These are phyloP conservation scores for Hermetia illucens DNA, from an alignment of 1,140 invertebrate genomes.

Conservation along the genomic window DNA sequence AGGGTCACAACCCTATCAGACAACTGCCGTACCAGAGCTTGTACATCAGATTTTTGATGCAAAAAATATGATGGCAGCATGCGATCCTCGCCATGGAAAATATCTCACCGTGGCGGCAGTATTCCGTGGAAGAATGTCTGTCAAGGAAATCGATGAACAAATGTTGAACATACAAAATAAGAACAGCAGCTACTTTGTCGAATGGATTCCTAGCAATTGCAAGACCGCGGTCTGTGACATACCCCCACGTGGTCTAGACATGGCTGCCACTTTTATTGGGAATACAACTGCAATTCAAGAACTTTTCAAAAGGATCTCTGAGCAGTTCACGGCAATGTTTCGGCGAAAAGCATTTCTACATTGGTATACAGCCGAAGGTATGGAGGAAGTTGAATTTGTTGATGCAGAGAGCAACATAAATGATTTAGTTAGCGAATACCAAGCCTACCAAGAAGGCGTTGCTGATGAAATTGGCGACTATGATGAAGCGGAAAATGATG, in stretches of 20 bases:
- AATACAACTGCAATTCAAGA: slow-evolving; percentile 50
- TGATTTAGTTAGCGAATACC: slow-evolving; percentile 65
- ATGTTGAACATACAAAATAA: slow-evolving; percentile 71
- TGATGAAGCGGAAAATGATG: slow-evolving; percentile 32
- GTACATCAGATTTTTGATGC: too few relatives aligned
- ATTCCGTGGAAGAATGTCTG: slow-evolving; percentile 85
- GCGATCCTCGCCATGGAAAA: slow-evolving; percentile 73
- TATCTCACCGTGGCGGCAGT: slow-evolving; percentile 84
- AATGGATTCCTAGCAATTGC: slow-evolving; percentile 52
- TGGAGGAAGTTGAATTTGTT: slow-evolving; percentile 60
- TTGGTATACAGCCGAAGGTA: slow-evolving; percentile 52
- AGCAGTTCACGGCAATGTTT: slow-evolving; percentile 76
- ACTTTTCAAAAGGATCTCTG: slow-evolving; percentile 44
- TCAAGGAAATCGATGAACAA: too few relatives aligned
- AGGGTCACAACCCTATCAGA: slow-evolving; percentile 64
- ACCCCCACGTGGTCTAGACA: slow-evolving; percentile 45
- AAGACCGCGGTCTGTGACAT: slow-evolving; percentile 54
- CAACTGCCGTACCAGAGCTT: slow-evolving; percentile 69
- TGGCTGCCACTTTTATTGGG: slow-evolving; percentile 49
- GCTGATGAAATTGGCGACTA: slow-evolving; percentile 46
- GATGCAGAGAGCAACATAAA: slow-evolving; percentile 56
- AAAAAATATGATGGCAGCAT: slow-evolving; percentile 93
- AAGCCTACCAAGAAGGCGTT: slow-evolving; percentile 66
- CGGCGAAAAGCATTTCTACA: slow-evolving; percentile 53
- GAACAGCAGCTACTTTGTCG: slow-evolving; percentile 57